phyloP scores from a whole-genome alignment of 2,113 vertebrate species.

The Sakesphorus luctuosus region DNA sequence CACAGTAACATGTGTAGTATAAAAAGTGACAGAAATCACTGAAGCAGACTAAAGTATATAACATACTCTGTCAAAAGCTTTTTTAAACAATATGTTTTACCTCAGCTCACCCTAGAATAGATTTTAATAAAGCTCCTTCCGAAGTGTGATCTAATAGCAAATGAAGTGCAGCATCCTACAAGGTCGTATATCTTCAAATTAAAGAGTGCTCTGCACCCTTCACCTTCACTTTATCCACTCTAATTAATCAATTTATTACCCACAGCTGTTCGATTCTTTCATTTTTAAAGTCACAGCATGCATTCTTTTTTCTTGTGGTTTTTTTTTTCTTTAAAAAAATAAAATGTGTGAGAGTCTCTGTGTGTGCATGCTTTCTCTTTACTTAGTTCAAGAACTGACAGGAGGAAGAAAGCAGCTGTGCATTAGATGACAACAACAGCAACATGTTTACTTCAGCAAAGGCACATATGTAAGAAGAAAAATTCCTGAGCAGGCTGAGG shows the following conservation, averaged over 20 bases:
- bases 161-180: conserved; percentile 62
- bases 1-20: background rate
- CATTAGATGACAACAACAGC: background rate
- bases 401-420: conserved; percentile 24
- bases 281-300: conserved; percentile 21
- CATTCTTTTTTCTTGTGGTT: conserved; percentile 5
- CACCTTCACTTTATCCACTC: conserved; percentile 55
- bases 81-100: conserved; percentile 59
- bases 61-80: conserved; percentile 45
- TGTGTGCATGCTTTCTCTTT: background rate
- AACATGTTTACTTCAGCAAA: conserved; percentile 37
- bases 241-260: conserved; percentile 51
- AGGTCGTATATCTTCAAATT: conserved; percentile 62
- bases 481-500: conserved; percentile 22
- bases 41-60: conserved; percentile 66
- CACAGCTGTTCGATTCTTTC: conserved; percentile 29
- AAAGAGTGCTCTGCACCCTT: conserved; percentile 57
- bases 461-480: background rate
- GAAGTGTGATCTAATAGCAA: conserved; percentile 60
- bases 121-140: conserved; percentile 65
- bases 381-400: conserved; percentile 41
- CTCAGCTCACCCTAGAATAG: conserved; percentile 56
- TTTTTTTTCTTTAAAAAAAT: background rate
- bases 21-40: conserved; percentile 54
- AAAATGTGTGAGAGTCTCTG: background rate